Evolutionary conservation across 1,140 invertebrate genomes (phyloP).

Genomic region (Drosophila punjabiensis): DNA sequence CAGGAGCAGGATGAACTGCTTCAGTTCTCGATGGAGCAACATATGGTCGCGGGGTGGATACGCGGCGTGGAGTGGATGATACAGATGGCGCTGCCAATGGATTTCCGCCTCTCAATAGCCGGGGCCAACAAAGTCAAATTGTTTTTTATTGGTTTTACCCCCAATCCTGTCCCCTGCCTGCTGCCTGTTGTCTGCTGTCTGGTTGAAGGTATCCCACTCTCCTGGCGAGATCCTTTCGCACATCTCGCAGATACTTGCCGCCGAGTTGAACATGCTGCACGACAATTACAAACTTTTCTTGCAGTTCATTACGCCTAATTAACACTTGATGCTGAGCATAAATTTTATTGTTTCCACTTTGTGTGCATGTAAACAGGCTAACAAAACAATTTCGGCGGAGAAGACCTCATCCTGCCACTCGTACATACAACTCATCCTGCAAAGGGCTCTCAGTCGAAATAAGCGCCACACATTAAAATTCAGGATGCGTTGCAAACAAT

Average conservation of each 20-base stretch:
- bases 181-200: constrained; percentile 14
- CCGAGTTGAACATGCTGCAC: constrained; percentile 63
- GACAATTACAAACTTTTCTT: constrained; percentile 64
- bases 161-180: neutral
- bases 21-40: constrained; percentile 64
- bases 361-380: constrained; percentile 58
- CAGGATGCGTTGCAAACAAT: constrained; percentile 70
- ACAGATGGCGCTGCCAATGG: constrained; percentile 76
- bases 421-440: constrained; percentile 15
- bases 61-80: constrained; percentile 63
- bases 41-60: constrained; percentile 76
- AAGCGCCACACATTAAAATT: constrained; percentile 70
- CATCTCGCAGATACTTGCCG: constrained; percentile 60
- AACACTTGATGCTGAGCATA: constrained; percentile 72
- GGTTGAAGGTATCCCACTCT: constrained; percentile 4
- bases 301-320: constrained; percentile 74
- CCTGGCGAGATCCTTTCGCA: constrained; percentile 31
- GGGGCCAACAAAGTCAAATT: constrained; percentile 57
- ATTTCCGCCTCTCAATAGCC: constrained; percentile 73
- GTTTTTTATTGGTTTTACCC: constrained; percentile 72
- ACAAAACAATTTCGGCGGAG: constrained; percentile 63
- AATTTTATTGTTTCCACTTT: constrained; percentile 78
- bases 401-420: constrained; percentile 8
- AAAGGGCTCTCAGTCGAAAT: constrained; percentile 3
- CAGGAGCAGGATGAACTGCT: constrained; percentile 57